Conservation (phyloP, 2,888 invertebrate genomes). For the Argynnis bischoffii region DNA sequence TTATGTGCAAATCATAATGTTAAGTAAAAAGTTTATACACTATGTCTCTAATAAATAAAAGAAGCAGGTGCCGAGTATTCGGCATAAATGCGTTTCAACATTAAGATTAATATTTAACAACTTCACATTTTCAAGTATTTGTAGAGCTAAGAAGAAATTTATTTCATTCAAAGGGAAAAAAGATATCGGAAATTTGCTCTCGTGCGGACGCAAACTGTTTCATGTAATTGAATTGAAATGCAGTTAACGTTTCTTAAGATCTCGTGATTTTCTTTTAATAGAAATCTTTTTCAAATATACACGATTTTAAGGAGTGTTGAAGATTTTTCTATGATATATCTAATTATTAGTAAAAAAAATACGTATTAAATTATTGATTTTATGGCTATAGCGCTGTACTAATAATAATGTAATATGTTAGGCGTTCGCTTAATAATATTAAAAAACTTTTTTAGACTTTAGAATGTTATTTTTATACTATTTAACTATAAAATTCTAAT, state of each 20-base stretch:
- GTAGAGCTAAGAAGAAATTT: constrained; percentile 12
- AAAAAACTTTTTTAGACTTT: background rate
- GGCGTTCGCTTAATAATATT: too few relatives aligned
- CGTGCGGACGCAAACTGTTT: constrained; percentile 2
- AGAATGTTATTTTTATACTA: background rate
- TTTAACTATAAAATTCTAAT: background rate
- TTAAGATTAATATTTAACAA: constrained; percentile 33
- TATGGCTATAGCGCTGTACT: too few relatives aligned
- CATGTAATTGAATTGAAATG: constrained; percentile 5
- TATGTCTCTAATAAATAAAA: constrained; percentile 6
- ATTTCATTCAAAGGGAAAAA: constrained; percentile 2
- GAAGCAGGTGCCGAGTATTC: constrained; percentile 25
- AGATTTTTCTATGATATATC: background rate
- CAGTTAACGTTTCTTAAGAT: constrained; percentile 1
- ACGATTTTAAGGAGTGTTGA: background rate
- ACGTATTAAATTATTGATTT: too few relatives aligned
- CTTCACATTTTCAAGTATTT: constrained; percentile 26
- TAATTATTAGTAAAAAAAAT: too few relatives aligned
- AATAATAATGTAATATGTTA: too few relatives aligned
- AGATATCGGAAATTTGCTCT: constrained; percentile 2
- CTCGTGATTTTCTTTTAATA: background rate
- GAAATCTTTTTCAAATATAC: background rate
- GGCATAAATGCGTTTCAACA: constrained; percentile 23
- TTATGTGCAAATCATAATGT: background rate
- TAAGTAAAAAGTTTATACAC: background rate